phyloP scores from a whole-genome alignment of 1,140 invertebrate genomes.

The Caenorhabditis latens region DNA sequence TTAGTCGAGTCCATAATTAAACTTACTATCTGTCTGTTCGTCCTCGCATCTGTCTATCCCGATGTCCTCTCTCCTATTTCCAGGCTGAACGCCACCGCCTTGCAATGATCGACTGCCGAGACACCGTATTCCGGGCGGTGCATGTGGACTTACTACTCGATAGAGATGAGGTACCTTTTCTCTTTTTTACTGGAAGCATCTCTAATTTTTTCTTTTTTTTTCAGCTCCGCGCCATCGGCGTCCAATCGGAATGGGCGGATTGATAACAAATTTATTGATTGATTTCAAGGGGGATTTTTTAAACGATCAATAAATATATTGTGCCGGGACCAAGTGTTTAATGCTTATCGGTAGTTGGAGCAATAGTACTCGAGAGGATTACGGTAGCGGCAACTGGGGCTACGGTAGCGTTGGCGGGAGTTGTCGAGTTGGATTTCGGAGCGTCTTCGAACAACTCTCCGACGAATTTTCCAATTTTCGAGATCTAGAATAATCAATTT shows the following conservation, averaged over 20 bases:
- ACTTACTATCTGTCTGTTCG: too few relatives aligned
- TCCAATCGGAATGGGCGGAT: slow-evolving; percentile 34
- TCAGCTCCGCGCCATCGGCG: slow-evolving; percentile 40
- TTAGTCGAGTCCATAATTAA: too few relatives aligned
- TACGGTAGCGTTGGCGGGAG: neutral
- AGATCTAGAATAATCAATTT: slow-evolving; percentile 12
- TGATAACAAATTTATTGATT: slow-evolving; percentile 31
- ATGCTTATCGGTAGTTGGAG: too few relatives aligned
- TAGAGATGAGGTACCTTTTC: slow-evolving; percentile 8
- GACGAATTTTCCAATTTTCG: slow-evolving; percentile 53
- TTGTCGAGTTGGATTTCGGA: neutral
- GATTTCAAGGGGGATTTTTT: too few relatives aligned
- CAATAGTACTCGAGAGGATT: neutral
- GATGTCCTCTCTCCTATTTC: neutral
- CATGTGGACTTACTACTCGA: slow-evolving; percentile 65
- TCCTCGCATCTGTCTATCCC: too few relatives aligned
- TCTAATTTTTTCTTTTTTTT: neutral
- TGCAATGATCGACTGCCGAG: slow-evolving; percentile 65
- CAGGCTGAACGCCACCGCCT: slow-evolving; percentile 62
- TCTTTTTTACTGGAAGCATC: neutral
- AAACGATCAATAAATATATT: slow-evolving; percentile 17
- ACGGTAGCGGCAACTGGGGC: neutral
- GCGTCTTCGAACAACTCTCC: slow-evolving; percentile 18
- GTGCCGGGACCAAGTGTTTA: too few relatives aligned
- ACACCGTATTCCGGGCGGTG: slow-evolving; percentile 64